Conservation (phyloP, 92 coral and sea anemone species). For the Zoanthus gigantus region DNA sequence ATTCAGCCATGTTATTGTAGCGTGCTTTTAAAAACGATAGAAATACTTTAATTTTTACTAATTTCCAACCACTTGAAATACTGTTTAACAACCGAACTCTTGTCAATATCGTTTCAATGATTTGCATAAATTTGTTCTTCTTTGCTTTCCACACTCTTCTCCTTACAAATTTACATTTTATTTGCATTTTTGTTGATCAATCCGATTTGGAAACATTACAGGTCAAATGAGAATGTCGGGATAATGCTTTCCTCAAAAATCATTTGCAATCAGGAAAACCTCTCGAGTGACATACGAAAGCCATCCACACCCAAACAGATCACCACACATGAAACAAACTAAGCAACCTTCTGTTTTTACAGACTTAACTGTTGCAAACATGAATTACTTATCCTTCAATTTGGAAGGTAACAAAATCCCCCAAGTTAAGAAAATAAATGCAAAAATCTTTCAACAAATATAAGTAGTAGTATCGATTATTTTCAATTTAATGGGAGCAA, state of each 20-base stretch:
- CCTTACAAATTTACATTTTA: not conserved
- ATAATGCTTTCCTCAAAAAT: not conserved
- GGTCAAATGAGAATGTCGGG: not conserved
- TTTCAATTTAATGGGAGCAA: not conserved
- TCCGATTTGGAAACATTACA: not conserved
- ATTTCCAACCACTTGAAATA: not conserved
- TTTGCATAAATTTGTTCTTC: not conserved
- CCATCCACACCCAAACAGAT: slow-evolving; percentile 13
- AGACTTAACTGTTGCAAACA: not conserved
- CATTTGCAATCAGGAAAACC: not conserved
- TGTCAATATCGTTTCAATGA: not conserved
- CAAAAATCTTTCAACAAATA: not conserved
- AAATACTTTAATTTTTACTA: not conserved
- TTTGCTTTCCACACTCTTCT: not conserved
- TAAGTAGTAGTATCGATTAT: not conserved
- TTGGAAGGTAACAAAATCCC: not conserved
- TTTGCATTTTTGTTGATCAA: no score
- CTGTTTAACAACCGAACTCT: not conserved
- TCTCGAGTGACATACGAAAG: not conserved
- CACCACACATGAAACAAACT: no score
- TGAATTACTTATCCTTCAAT: not conserved
- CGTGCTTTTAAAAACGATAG: not conserved
- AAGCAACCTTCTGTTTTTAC: not conserved
- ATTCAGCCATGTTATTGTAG: not conserved
- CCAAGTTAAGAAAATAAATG: not conserved